Evolutionary conservation across 1,140 invertebrate genomes (phyloP), one percentile per base, ranked within the genome.

Genomic region (Andrena cerasifolii): DNA sequence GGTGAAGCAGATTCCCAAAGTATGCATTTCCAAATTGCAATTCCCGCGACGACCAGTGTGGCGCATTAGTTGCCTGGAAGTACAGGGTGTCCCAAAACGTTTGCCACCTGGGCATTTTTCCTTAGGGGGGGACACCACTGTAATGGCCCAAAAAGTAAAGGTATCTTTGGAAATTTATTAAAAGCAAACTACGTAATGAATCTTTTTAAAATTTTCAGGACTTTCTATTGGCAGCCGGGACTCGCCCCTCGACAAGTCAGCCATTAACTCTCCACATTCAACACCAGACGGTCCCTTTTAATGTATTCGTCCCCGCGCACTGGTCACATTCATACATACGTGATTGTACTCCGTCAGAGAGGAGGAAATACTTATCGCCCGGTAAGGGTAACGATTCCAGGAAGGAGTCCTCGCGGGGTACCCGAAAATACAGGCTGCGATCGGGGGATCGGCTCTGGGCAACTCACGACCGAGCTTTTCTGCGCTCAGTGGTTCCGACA

Each of bases 301-400:
- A 59, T 59, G 56, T 59, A 59, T 59, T n/a, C 56, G 6, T 7
- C 31, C 3, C 31, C 18, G 16, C 8, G 18, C 18, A 21, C n/a
- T 7, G 14, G 21, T 8, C 16, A 26, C 5, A 28, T 36, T 36
- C 56, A 14, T 54, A 28, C 47, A n/a, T 36, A 59, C 56, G 56
- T 59, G 56, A 59, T 59, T 36, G 31, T 31, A 5, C 31, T 10
- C 18, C 14, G 21, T 54, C 53, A 24, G 16, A 59, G 21, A 36
- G 56, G 18, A 59, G 31, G 56, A 59, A 56, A 56, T 31, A 56
- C 53, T 56, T 56, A 56, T 56, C 53, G 53, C 4, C 47, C 6
- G 21, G 6, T 24, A 24, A 10, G 24, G 51, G 24, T 12, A 54
- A 31, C 14, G 16, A 33, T 56, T 56, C 54, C 54, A 56, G 3